phyloP scores from a whole-genome alignment of 2,797 vertebrate species.

The Gambusia yucatana region DNA sequence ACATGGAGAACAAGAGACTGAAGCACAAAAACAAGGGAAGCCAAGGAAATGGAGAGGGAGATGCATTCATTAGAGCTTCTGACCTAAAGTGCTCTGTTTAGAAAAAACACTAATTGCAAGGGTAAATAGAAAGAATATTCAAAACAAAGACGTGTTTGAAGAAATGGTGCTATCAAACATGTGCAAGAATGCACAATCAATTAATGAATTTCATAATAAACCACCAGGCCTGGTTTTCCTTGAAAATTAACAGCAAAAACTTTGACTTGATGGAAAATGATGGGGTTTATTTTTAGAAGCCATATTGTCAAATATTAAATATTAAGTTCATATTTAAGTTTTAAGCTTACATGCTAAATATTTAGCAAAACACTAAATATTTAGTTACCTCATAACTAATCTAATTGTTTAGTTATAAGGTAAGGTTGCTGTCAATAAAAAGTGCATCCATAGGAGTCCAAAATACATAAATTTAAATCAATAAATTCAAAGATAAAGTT shows the following conservation, averaged over 20 bases:
- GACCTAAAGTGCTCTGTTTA: constrained; percentile 44
- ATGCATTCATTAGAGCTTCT: constrained; percentile 10
- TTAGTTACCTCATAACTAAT: too few relatives aligned
- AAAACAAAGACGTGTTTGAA: background rate
- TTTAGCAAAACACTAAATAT: too few relatives aligned
- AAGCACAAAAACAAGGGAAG: constrained; percentile 26
- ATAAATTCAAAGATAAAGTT: too few relatives aligned
- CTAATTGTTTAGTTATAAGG: too few relatives aligned
- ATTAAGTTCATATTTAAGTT: too few relatives aligned
- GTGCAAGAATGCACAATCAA: background rate
- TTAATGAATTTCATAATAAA: background rate
- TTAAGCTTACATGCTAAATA: too few relatives aligned
- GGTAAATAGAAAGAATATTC: constrained; percentile 24
- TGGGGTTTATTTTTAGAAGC: too few relatives aligned
- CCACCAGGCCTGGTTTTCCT: background rate
- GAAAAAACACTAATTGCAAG: constrained; percentile 49
- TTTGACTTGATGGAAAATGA: too few relatives aligned
- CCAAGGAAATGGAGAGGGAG: constrained; percentile 1
- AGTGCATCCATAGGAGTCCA: too few relatives aligned
- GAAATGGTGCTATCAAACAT: background rate
- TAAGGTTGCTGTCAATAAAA: too few relatives aligned
- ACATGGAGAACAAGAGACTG: constrained; percentile 29
- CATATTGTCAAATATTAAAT: too few relatives aligned
- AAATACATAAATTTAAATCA: too few relatives aligned
- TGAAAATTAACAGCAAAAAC: background rate